Percentiles rank a stretch among this genome's conserved stretches.
Evolutionary conservation across 2,797 vertebrate genomes (phyloP).

Genomic region (Numenius phaeopus): DNA sequence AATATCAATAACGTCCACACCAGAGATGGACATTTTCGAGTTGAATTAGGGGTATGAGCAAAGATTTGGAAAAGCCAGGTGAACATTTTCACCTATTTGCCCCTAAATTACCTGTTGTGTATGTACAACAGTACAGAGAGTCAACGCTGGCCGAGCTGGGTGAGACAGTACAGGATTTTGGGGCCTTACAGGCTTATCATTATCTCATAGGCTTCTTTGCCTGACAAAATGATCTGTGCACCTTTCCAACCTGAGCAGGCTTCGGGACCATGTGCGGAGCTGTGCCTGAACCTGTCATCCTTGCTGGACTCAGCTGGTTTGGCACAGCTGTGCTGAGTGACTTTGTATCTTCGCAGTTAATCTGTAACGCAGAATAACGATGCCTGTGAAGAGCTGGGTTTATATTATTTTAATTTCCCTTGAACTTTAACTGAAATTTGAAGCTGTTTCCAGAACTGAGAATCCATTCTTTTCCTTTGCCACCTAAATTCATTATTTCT

Average conservation of each 20-base stretch:
- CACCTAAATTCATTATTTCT: not conserved
- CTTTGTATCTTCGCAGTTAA: not conserved
- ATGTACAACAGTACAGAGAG: not conserved
- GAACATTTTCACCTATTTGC: not conserved
- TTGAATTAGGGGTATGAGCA: not conserved
- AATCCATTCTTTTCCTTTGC: not conserved
- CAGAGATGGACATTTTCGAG: not conserved
- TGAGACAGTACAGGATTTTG: not conserved
- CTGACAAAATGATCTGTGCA: not conserved
- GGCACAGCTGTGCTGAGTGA: not conserved
- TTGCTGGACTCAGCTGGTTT: not conserved
- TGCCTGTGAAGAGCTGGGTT: not conserved
- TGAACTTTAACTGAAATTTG: not conserved
- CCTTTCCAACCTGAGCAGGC: not conserved
- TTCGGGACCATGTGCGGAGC: not conserved
- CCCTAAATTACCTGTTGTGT: not conserved
- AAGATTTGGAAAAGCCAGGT: not conserved
- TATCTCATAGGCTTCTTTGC: not conserved
- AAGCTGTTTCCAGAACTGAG: not conserved
- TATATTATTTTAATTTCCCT: not conserved
- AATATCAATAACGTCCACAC: accelerated
- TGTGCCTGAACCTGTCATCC: not conserved
- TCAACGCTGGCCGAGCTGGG: not conserved
- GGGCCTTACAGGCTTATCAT: not conserved
- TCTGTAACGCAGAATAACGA: not conserved